Base-by-base conservation (phyloP, 2,113 vertebrate genomes). In the Mionectes macconnelli region DNA sequence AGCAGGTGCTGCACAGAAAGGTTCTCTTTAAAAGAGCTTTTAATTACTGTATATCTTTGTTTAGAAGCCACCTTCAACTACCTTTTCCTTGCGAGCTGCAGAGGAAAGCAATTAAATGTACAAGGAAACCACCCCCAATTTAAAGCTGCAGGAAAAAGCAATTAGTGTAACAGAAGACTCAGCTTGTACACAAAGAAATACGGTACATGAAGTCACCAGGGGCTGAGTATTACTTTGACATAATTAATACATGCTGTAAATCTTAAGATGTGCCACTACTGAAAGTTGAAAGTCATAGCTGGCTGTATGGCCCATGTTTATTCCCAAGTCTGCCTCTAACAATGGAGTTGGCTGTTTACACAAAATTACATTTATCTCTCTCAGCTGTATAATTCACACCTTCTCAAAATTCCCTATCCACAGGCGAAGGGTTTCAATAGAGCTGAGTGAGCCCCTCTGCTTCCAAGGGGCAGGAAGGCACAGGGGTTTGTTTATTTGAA, bases 11-110 rank as follows among this genome's bases (percentile, higher is more conserved):
- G 55, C 19, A 60, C 12, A 49, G 83, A 89, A 96, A 82, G 82
- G 9, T 79, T 89, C 4, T 60, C 60, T 87, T 87, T 82, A 50
- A 91, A 89, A 85, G 40, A 82, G 68, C 52, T 81, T 89, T 96
- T 91, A 94, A 96, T 95, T 92, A 97, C 84, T 94, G 76, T 92
- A 91, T 91, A 69, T 77, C 92, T 92, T 87, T 84, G 89, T 93
- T 95, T 91, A 91, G 69, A 89, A 94, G 80, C 50, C 63, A 83
- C 81, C 76, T 93, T 86, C 70, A 57, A 50, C 87, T 89, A 84
- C 40, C 20, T 89, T 87, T 76, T 94, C 53, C 76, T 67, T 82
- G 47, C 0, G 1, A 93, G 76, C 44, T 88, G 67, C 62, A 77
- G 66, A 49, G 19, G 40, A 90, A 93, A 94, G 78, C 79, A 91